Base-by-base conservation (phyloP, 2,797 vertebrate species). In the Parambassis ranga region DNA sequence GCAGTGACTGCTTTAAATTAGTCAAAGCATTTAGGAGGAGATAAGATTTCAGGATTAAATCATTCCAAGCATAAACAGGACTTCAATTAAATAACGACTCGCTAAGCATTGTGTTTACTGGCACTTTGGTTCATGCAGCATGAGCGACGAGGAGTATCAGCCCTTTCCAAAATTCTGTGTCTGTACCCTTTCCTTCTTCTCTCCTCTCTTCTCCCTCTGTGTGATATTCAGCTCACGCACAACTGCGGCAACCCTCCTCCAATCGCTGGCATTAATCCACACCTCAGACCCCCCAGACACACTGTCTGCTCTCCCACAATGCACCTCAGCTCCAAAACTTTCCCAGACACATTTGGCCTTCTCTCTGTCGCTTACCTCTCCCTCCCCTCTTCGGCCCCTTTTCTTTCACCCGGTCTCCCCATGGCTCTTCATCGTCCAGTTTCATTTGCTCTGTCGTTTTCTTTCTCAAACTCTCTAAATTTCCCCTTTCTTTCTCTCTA, bases 161-260 rank as follows among this genome's bases (percentile, higher is more conserved):
- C 58, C 55, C 42, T 69, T 50, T 52, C 61, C 35, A 52, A 80
- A 80, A 71, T 67, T 66, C 59, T 30, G 71, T 33, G 41, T 70
- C 70, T 73, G 56, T 59, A 77, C 71, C 81, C 72, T 79, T 81
- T 77, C 67, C 76, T 73, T 89, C 85, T 85, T 79, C 74, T 65
- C 81, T 73, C 72, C 64, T 55, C 71, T 68, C 75, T 92, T 88
- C 90, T 90, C 78, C 26, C 68, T 65, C 53, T 13, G 71, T 94
- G 93, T 93, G 75, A 92, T 84, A 98, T 96, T 95, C 96, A 67
- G 87, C 94, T 93, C 95, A 97, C 94, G 94, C 92, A 90, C 88
- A 93, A 93, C 94, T 96, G 95, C 95, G 87, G 93, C 94, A 94
- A 78, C 76, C 64, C 66, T 92, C 92, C 92, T 93, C 94, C 95